Evolutionary conservation across 2,113 vertebrate genomes (phyloP).

Genomic region (Aptenodytes forsteri): DNA sequence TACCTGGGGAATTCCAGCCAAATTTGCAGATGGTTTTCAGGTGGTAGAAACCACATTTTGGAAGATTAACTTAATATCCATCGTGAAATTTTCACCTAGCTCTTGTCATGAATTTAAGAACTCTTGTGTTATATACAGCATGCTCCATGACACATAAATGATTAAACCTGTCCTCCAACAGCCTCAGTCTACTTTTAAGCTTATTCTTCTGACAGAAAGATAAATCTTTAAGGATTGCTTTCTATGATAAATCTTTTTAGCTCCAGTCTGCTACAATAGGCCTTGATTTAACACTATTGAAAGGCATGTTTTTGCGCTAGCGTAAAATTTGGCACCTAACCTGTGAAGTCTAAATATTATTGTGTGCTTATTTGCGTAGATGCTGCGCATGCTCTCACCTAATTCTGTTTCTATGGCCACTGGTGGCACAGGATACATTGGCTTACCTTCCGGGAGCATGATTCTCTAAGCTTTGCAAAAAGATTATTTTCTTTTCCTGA

Average conservation of each 20-base stretch:
- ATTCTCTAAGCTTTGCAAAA: background rate
- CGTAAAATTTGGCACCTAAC: background rate
- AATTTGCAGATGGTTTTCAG: background rate
- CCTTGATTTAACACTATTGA: slow-evolving; percentile 49
- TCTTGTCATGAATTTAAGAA: background rate
- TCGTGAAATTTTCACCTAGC: background rate
- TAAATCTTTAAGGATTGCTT: background rate
- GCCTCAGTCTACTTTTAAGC: background rate
- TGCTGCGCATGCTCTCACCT: background rate
- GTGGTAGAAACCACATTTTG: background rate
- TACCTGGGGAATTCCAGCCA: background rate
- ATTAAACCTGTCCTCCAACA: background rate
- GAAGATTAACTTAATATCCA: background rate
- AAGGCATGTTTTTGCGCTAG: slow-evolving; percentile 21
- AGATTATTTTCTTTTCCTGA: slow-evolving; percentile 26
- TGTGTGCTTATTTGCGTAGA: slow-evolving; percentile 31
- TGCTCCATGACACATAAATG: background rate
- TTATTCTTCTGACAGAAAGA: background rate
- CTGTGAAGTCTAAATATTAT: background rate
- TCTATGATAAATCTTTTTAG: background rate
- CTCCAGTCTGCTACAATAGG: background rate
- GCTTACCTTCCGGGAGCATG: slow-evolving; percentile 28
- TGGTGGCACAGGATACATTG: slow-evolving; percentile 22
- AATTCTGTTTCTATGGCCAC: background rate
- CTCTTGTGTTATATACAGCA: background rate